Conservation (phyloP, 2,797 vertebrate species). For the Dendrocincla tyrannina region DNA sequence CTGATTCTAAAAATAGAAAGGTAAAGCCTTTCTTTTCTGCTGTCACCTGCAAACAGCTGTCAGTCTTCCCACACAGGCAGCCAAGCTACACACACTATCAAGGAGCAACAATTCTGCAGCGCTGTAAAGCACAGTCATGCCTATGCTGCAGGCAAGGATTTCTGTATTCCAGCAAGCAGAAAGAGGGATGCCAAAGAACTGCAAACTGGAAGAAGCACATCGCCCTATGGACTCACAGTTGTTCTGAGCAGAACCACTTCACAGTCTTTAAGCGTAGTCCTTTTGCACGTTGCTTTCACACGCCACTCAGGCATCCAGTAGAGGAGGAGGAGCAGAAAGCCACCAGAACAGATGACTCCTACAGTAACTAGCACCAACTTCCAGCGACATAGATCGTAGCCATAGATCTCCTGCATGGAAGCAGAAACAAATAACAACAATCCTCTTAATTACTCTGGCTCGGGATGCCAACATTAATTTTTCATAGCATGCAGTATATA, state of each 20-base stretch:
- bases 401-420: slow-evolving; percentile 86
- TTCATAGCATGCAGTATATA: neutral
- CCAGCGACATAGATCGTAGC: slow-evolving; percentile 90
- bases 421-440: neutral
- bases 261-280: slow-evolving; percentile 84
- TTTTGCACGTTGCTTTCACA: slow-evolving; percentile 89
- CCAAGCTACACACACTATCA: neutral
- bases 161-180: neutral
- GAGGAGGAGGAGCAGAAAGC: slow-evolving; percentile 95
- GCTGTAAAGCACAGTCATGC: neutral
- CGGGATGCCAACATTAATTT: neutral
- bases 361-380: slow-evolving; percentile 86
- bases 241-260: slow-evolving; percentile 91
- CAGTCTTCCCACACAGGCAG: neutral
- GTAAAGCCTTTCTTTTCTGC: neutral
- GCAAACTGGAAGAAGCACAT: neutral
- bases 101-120: neutral
- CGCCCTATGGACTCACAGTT: slow-evolving; percentile 78
- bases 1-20: neutral
- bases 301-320: slow-evolving; percentile 99
- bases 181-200: neutral
- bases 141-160: neutral
- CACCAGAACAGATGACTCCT: slow-evolving; percentile 89
- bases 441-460: neutral
- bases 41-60: neutral